Base-by-base conservation (phyloP, 2,888 invertebrate species). In the Pedicia rivosa region DNA sequence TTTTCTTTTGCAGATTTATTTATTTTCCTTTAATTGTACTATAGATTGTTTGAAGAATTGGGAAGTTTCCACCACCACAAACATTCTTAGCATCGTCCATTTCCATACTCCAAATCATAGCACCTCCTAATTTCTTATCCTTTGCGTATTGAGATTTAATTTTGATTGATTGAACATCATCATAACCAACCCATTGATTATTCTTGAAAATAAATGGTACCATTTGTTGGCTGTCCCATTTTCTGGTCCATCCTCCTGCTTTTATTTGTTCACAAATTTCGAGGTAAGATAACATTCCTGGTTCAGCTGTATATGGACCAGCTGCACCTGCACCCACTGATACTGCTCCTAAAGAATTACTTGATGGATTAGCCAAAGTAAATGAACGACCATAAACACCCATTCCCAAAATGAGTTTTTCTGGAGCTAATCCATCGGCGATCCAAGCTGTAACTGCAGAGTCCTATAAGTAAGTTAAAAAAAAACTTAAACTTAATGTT, bases 241-340 rank as follows among this genome's bases (percentile, higher is more conserved):
- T 48, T 13, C 49, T 45, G 0, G 46, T 50, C 56, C 58, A 59
- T 6, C 52, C 52, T 5, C 53, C 49, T 12, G 39, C 34, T n/a
- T 41, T 43, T 29, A 53, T 44, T 22, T 59, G 52, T 42, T 64
- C 62, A 31, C 64, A 62, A 42, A 60, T 57, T 53, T 73, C 72
- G 39, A 70, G 67, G 50, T 66, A 72, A 9, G 68, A 68, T 16
- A 70, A 47, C 36, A 59, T 56, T 31, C 72, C 72, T 12, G 50
- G 41, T 44, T 64, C 57, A 13, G 51, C 41, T 2, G 69, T 68
- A 46, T 64, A 67, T 2, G 57, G 63, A 20, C 71, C 72, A 4
- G 58, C 53, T 2, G 34, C 34, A 8, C 66, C 66, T 2, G 60
- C 49, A 15, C 62, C 63, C 22, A 40, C 47, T 2, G 62, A 54